Conservation (phyloP, 1,140 invertebrate species). For the Lanistes nyassanus region DNA sequence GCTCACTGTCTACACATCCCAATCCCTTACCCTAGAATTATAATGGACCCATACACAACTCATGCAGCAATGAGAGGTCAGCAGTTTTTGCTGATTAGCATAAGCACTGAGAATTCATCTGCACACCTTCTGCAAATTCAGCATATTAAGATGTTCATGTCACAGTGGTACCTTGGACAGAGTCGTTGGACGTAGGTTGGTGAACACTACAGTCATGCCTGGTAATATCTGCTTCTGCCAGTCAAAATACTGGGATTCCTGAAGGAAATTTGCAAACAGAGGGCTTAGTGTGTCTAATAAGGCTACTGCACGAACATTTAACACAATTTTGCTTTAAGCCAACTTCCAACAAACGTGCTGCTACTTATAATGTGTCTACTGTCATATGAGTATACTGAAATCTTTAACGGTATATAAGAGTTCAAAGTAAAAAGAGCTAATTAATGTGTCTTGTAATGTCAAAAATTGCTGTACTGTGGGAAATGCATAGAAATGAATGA, state of each 20-base stretch:
- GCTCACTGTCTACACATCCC: neutral
- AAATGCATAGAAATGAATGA: too few relatives aligned
- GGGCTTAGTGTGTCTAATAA: too few relatives aligned
- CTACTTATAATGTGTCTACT: too few relatives aligned
- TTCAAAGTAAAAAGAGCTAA: too few relatives aligned
- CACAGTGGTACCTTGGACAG: neutral
- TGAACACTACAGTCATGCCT: neutral
- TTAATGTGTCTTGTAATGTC: too few relatives aligned
- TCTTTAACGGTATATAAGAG: too few relatives aligned
- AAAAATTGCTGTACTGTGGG: too few relatives aligned
- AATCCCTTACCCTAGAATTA: neutral
- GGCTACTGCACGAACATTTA: too few relatives aligned
- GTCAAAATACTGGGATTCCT: slow-evolving; percentile 9
- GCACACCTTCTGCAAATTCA: neutral
- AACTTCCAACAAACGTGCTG: too few relatives aligned
- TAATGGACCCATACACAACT: neutral
- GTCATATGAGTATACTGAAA: too few relatives aligned
- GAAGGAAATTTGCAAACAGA: too few relatives aligned
- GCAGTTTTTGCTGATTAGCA: neutral
- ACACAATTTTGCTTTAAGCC: too few relatives aligned
- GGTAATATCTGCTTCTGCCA: slow-evolving; percentile 15
- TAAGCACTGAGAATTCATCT: neutral
- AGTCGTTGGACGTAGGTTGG: slow-evolving; percentile 6
- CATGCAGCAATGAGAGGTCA: neutral
- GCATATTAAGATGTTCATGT: neutral